Conservation (phyloP, 2,113 vertebrate species). For the Cyphomyrus discorhynchus region DNA sequence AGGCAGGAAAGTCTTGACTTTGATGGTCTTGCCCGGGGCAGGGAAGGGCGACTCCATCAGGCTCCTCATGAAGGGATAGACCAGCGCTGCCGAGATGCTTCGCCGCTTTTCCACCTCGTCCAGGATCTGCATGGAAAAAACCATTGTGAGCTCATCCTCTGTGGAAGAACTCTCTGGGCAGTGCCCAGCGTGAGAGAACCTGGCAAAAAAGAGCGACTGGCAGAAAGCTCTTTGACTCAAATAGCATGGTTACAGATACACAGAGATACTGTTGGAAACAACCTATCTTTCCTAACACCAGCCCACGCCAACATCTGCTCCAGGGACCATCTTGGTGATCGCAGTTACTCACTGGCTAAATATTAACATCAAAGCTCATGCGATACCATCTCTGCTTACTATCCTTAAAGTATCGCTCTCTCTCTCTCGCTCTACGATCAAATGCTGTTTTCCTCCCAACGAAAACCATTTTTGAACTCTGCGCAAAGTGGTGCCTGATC, state of each 20-base stretch:
- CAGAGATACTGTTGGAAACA: background rate
- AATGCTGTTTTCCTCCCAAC: background rate
- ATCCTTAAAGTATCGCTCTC: background rate
- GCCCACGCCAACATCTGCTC: background rate
- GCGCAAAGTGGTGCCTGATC: background rate
- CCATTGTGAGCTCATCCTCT: background rate
- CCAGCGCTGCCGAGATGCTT: slow-evolving; percentile 87
- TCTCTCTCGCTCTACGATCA: background rate
- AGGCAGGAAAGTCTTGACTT: slow-evolving; percentile 95
- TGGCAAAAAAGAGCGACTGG: background rate
- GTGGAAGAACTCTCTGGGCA: background rate
- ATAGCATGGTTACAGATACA: background rate
- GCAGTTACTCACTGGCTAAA: background rate
- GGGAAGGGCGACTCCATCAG: slow-evolving; percentile 98
- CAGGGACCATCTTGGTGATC: background rate
- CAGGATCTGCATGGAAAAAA: slow-evolving; percentile 70
- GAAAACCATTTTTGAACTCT: background rate
- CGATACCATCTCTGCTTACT: background rate
- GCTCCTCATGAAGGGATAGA: slow-evolving; percentile 98
- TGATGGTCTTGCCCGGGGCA: slow-evolving; percentile 94
- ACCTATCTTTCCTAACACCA: background rate
- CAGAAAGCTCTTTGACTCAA: background rate
- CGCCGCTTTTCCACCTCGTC: slow-evolving; percentile 95
- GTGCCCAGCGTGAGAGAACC: background rate
- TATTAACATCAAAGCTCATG: slow-evolving; percentile 13